Conservation (phyloP, 2,113 vertebrate genomes). For the Ceyx melanurus region DNA sequence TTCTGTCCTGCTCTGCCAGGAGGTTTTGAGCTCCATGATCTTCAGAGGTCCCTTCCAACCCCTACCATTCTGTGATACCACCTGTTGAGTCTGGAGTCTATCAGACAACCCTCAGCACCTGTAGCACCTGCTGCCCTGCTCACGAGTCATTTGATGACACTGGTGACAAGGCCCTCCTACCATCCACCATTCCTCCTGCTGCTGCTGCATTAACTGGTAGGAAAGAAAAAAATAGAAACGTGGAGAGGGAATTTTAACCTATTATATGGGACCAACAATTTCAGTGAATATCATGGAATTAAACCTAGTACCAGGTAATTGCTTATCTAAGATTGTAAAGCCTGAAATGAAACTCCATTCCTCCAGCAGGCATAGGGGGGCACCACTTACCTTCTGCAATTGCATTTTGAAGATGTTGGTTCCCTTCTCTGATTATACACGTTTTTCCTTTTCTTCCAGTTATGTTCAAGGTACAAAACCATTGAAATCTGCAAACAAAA, state of each 20-base stretch:
- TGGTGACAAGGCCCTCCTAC: fast-evolving
- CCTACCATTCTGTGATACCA: too few relatives aligned
- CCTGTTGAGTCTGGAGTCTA: neutral
- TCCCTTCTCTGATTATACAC: fast-evolving
- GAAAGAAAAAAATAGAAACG: neutral
- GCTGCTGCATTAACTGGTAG: neutral
- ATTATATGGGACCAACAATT: neutral
- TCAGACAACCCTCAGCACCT: fast-evolving
- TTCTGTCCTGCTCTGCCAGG: too few relatives aligned
- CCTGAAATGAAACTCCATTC: neutral
- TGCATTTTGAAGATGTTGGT: neutral
- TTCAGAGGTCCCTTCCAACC: too few relatives aligned
- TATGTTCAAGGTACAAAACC: neutral
- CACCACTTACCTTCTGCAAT: neutral
- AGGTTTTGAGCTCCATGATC: too few relatives aligned
- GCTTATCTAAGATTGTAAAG: neutral
- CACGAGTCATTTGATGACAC: fast-evolving
- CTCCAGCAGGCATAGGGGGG: neutral
- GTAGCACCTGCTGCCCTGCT: neutral
- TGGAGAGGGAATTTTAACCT: neutral
- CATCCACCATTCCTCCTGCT: fast-evolving
- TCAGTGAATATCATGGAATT: neutral
- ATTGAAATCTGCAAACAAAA: neutral
- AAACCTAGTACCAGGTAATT: fast-evolving
- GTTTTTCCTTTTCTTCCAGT: neutral